Evolutionary conservation across 2,888 invertebrate genomes (phyloP).

Genomic region (Trichopria drosophilae): DNA sequence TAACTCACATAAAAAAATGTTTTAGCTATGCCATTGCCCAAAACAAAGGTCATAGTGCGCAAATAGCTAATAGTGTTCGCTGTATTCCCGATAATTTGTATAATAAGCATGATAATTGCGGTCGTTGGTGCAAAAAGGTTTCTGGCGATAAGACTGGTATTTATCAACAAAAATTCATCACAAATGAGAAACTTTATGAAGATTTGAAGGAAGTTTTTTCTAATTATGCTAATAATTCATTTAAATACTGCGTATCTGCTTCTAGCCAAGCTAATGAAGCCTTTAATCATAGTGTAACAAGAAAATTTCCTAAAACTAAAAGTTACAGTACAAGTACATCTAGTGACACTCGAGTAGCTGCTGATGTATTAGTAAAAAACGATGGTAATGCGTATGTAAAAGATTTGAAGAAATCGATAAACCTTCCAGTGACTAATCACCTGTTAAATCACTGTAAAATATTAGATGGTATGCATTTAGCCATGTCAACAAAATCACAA

Average conservation of each 20-base stretch:
- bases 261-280: conserved; percentile 23
- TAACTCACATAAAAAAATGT: not conserved
- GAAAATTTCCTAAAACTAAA: conserved; percentile 17
- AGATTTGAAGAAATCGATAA: conserved; percentile 15
- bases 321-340: conserved; percentile 15
- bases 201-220: conserved; percentile 14
- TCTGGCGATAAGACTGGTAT: not conserved
- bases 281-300: conserved; percentile 17
- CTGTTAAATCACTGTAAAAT: conserved; percentile 15
- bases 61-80: not conserved
- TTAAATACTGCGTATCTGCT: conserved; percentile 18
- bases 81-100: not conserved
- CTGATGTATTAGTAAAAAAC: conserved; percentile 15
- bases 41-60: not conserved
- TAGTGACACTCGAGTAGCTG: conserved; percentile 14
- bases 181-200: conserved; percentile 11
- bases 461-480: conserved; percentile 9
- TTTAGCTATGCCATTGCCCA: not conserved
- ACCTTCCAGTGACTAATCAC: conserved; percentile 3
- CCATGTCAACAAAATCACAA: conserved; percentile 9
- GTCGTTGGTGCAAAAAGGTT: not conserved
- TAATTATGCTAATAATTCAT: conserved; percentile 15
- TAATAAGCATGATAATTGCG: conserved; percentile 1
- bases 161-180: conserved; percentile 7
- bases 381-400: conserved; percentile 18